Evolutionary conservation across 2,113 vertebrate species (phyloP).

Genomic region (Accipiter cooperii): DNA sequence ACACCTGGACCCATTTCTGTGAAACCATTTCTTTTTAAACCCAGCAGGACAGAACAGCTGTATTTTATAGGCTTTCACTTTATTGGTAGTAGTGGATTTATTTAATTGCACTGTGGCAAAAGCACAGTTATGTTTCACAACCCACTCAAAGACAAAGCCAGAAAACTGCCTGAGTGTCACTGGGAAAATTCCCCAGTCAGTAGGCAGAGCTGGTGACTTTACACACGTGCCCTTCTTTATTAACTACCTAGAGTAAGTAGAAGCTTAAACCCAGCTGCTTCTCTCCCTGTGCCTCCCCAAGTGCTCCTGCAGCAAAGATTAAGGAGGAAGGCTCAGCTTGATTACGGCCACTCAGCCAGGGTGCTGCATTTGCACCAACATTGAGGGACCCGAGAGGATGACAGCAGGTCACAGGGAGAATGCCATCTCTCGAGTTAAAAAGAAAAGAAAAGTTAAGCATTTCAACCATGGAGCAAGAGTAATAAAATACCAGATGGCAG

Average conservation of each 20-base stretch:
- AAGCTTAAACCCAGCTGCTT: neutral
- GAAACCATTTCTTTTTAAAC: neutral
- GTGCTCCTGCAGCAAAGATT: neutral
- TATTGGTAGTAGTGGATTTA: neutral
- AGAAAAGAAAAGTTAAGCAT: neutral
- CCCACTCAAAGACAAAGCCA: neutral
- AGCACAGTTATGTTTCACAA: neutral
- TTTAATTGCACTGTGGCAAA: neutral
- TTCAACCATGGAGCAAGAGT: neutral
- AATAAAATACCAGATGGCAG: neutral
- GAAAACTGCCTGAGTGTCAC: neutral
- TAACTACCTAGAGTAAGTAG: neutral
- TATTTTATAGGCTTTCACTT: neutral
- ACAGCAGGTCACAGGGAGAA: neutral
- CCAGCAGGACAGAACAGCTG: slow-evolving; percentile 12
- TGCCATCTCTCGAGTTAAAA: neutral
- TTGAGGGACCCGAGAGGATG: fast-evolving
- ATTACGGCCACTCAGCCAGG: neutral
- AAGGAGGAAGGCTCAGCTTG: neutral
- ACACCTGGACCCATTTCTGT: neutral
- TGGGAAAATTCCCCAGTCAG: neutral
- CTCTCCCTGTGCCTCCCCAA: neutral
- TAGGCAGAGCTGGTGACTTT: neutral
- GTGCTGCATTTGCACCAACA: neutral
- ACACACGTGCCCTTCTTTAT: neutral